Evolutionary conservation across 2,797 vertebrate species (phyloP).

Genomic region (Sebastes jordani): DNA sequence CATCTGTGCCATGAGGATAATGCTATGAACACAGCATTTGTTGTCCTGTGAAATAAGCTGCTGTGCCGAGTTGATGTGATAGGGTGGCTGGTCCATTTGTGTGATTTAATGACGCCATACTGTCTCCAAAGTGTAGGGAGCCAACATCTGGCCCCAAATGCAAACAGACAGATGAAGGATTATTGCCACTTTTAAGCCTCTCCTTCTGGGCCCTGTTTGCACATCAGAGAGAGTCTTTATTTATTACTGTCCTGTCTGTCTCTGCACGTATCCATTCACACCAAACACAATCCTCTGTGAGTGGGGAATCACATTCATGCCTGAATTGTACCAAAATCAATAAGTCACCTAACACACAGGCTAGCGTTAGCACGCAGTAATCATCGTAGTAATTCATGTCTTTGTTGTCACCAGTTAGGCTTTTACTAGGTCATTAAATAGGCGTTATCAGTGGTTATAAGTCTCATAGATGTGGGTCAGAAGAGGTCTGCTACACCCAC

Average conservation of each 20-base stretch:
- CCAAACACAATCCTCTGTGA: slow-evolving; percentile 1
- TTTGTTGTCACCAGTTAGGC: background rate
- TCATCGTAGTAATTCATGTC: slow-evolving; percentile 1
- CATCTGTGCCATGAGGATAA: slow-evolving; percentile 73
- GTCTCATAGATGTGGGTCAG: too few relatives aligned
- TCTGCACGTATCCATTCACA: slow-evolving; percentile 26
- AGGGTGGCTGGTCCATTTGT: slow-evolving; percentile 59
- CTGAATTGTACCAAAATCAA: slow-evolving; percentile 23
- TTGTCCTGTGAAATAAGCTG: slow-evolving; percentile 56
- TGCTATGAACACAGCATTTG: slow-evolving; percentile 52
- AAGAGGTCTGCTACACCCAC: rapidly evolving
- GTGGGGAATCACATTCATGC: slow-evolving; percentile 2
- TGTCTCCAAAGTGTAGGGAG: slow-evolving; percentile 62
- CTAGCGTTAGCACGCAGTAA: slow-evolving; percentile 8
- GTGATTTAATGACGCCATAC: slow-evolving; percentile 67
- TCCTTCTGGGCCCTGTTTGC: slow-evolving; percentile 59
- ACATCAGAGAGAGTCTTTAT: slow-evolving; percentile 50
- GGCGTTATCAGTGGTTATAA: background rate
- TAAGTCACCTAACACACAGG: slow-evolving; percentile 10
- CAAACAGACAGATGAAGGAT: slow-evolving; percentile 78
- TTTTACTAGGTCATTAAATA: background rate
- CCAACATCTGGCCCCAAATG: slow-evolving; percentile 74
- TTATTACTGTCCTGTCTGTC: slow-evolving; percentile 32
- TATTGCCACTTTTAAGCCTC: slow-evolving; percentile 74
- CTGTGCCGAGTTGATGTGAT: slow-evolving; percentile 21